Evolutionary conservation across 2,888 invertebrate genomes (phyloP).

Genomic region (Cosmia pyralina): DNA sequence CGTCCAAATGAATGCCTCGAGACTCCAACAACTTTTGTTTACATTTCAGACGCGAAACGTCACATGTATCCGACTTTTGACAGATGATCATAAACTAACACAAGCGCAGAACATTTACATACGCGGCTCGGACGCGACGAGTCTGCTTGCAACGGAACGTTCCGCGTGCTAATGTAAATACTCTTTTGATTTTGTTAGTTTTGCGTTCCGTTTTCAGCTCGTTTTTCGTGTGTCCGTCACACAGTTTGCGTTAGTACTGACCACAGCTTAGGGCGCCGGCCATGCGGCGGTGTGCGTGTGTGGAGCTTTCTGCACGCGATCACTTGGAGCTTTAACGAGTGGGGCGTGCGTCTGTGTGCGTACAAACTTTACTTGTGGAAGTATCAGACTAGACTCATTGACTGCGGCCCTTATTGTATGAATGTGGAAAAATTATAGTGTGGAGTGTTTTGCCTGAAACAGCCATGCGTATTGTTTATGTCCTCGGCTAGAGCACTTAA

Average conservation of each 20-base stretch:
- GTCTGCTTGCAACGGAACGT: slow-evolving; percentile 66
- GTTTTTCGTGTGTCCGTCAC: slow-evolving; percentile 90
- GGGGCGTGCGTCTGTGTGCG: slow-evolving; percentile 86
- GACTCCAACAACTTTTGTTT: slow-evolving; percentile 86
- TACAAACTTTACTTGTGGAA: slow-evolving; percentile 84
- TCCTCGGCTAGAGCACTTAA: slow-evolving; percentile 84
- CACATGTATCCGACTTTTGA: slow-evolving; percentile 89
- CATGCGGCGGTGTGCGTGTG: slow-evolving; percentile 88
- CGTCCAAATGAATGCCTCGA: slow-evolving; percentile 78
- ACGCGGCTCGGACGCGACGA: slow-evolving; percentile 73
- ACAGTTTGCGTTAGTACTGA: slow-evolving; percentile 90
- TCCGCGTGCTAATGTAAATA: slow-evolving; percentile 71
- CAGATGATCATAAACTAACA: slow-evolving; percentile 88
- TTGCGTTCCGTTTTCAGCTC: slow-evolving; percentile 88
- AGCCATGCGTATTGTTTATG: slow-evolving; percentile 88
- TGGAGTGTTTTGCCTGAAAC: slow-evolving; percentile 88
- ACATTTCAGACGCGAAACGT: slow-evolving; percentile 88
- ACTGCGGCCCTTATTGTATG: slow-evolving; percentile 90
- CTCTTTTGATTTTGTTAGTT: slow-evolving; percentile 80
- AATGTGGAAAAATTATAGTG: slow-evolving; percentile 90
- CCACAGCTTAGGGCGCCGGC: slow-evolving; percentile 90
- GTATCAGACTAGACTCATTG: slow-evolving; percentile 90
- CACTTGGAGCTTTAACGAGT: slow-evolving; percentile 85
- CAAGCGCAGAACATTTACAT: slow-evolving; percentile 86
- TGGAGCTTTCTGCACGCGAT: slow-evolving; percentile 90